Evolutionary conservation across 2,888 invertebrate species (phyloP).

Genomic region (Heliconius charithonia): DNA sequence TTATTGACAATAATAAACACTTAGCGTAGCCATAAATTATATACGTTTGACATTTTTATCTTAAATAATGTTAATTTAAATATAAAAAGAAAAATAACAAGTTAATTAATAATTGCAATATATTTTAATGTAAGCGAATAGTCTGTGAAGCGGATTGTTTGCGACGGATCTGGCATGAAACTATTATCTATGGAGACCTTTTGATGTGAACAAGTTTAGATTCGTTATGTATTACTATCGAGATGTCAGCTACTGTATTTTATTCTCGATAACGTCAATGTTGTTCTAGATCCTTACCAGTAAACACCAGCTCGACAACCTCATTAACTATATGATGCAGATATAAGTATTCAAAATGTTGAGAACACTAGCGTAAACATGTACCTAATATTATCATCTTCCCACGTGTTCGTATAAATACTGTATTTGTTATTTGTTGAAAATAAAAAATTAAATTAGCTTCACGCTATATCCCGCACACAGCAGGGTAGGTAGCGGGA

Average conservation of each 20-base stretch:
- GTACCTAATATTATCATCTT: conserved; percentile 42
- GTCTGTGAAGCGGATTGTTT: neutral
- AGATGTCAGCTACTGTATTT: conserved; percentile 53
- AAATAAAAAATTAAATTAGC: too few species aligned
- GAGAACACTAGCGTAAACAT: conserved; percentile 45
- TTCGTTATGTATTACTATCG: conserved; percentile 27
- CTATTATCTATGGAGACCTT: conserved; percentile 38
- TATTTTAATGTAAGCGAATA: neutral
- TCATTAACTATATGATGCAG: conserved; percentile 49
- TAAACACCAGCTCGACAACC: conserved; percentile 62
- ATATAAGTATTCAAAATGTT: conserved; percentile 42
- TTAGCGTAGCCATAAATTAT: conserved; percentile 43
- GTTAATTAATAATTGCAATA: conserved; percentile 22
- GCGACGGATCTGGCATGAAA: conserved; percentile 9
- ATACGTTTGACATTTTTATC: conserved; percentile 36
- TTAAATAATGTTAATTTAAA: conserved; percentile 13
- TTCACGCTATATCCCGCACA: too few species aligned
- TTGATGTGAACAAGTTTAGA: conserved; percentile 29
- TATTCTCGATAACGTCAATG: conserved; percentile 61
- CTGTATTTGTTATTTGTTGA: too few species aligned
- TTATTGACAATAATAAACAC: conserved; percentile 45
- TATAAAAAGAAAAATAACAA: conserved; percentile 22
- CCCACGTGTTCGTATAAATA: conserved; percentile 40
- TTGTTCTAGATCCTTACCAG: conserved; percentile 74
- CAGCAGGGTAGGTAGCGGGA: too few species aligned